phyloP scores from a whole-genome alignment of 2,113 vertebrate species.

The Oreochromis niloticus region DNA sequence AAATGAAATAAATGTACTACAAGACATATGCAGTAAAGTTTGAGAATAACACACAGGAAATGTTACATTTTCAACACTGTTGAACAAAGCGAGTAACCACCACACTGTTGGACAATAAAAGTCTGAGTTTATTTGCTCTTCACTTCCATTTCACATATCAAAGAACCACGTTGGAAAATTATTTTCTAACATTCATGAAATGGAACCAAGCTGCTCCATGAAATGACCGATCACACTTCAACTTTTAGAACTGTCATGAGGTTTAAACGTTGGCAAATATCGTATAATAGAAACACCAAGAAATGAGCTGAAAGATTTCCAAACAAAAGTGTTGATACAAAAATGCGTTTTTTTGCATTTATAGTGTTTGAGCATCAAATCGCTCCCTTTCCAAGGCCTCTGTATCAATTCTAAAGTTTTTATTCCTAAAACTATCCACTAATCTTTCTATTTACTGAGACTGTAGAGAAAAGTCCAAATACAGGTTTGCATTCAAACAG shows the following conservation, averaged over 20 bases:
- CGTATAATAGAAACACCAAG: neutral
- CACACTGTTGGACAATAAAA: neutral
- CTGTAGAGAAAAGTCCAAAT: neutral
- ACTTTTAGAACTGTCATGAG: neutral
- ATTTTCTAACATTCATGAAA: conserved; percentile 1
- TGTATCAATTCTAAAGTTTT: neutral
- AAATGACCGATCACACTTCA: neutral
- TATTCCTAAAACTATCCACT: neutral
- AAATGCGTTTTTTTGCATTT: neutral
- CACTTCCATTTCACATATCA: neutral
- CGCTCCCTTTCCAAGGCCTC: neutral
- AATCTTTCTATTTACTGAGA: neutral
- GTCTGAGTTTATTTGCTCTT: conserved; percentile 6
- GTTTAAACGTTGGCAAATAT: neutral
- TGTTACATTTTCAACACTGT: neutral
- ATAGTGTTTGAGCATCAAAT: neutral
- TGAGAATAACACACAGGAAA: neutral
- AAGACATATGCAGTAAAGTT: neutral
- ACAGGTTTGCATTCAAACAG: neutral
- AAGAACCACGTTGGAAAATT: neutral
- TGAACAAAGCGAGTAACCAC: neutral
- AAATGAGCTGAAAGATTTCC: neutral
- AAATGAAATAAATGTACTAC: neutral
- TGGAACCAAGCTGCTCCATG: neutral
- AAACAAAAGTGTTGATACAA: neutral